Conservation (phyloP, 2,797 vertebrate genomes). For the Tamandua tetradactyla region DNA sequence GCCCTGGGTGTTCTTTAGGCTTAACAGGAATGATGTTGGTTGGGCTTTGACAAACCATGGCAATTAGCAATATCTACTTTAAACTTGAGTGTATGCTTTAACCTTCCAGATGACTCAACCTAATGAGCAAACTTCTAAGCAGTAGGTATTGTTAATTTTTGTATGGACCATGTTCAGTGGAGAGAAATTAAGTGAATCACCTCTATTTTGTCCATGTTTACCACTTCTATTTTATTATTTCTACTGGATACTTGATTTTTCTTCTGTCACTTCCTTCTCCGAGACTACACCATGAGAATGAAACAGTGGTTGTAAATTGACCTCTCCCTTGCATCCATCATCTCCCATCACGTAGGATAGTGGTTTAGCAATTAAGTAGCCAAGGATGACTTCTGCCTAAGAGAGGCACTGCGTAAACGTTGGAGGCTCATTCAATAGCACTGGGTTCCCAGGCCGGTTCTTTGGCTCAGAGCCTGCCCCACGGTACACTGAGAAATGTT, state of each 20-base stretch:
- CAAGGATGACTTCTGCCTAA: neutral
- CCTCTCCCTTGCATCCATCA: neutral
- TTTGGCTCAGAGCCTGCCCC: neutral
- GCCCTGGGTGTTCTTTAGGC: too few species aligned
- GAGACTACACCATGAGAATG: neutral
- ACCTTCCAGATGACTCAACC: neutral
- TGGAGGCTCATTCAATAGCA: neutral
- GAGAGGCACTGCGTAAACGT: neutral
- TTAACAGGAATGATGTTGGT: too few species aligned
- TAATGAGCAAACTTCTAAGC: neutral
- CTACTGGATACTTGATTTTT: neutral
- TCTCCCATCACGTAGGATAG: neutral
- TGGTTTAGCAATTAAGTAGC: neutral
- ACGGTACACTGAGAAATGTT: neutral
- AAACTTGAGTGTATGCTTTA: too few species aligned
- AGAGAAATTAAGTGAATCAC: constrained; percentile 7
- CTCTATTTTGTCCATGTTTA: neutral
- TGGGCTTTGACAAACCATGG: too few species aligned
- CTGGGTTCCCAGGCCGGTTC: neutral
- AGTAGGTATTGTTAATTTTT: neutral
- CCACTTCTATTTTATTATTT: neutral
- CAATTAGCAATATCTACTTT: too few species aligned
- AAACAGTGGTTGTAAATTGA: neutral
- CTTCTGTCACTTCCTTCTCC: neutral
- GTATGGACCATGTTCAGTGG: neutral